Evolutionary conservation across 2,113 vertebrate genomes (phyloP).

Genomic region (Alces alces): DNA sequence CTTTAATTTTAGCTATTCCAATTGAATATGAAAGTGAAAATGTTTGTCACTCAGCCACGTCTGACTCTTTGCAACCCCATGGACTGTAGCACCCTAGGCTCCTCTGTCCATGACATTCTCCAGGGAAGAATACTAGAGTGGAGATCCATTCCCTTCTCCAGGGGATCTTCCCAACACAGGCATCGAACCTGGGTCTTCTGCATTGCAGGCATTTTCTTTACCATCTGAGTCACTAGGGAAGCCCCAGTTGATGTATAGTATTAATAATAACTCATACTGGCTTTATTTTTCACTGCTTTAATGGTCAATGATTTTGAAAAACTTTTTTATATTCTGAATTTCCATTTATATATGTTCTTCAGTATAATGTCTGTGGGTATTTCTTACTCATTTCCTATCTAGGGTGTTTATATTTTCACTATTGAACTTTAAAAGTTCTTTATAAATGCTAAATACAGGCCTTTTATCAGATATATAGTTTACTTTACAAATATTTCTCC

Average conservation of each 20-base stretch:
- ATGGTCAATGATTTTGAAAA: neutral
- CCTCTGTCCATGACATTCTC: neutral
- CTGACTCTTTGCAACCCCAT: neutral
- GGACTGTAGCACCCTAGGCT: neutral
- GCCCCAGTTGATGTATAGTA: neutral
- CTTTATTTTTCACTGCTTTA: neutral
- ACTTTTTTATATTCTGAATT: neutral
- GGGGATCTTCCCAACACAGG: neutral
- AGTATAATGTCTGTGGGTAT: neutral
- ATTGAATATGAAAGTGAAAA: neutral
- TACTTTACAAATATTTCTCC: neutral
- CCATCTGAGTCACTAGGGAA: neutral
- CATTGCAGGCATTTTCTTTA: neutral
- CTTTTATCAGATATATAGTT: neutral
- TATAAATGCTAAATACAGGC: neutral
- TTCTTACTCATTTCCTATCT: neutral
- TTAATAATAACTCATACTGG: neutral
- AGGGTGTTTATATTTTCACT: neutral
- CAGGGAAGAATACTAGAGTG: neutral
- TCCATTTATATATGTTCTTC: neutral
- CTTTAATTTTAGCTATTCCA: neutral
- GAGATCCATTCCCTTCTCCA: neutral
- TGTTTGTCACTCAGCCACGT: neutral
- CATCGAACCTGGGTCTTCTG: neutral
- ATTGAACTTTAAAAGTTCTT: neutral